Conservation (phyloP, 2,113 vertebrate genomes). For the Solea solea region DNA sequence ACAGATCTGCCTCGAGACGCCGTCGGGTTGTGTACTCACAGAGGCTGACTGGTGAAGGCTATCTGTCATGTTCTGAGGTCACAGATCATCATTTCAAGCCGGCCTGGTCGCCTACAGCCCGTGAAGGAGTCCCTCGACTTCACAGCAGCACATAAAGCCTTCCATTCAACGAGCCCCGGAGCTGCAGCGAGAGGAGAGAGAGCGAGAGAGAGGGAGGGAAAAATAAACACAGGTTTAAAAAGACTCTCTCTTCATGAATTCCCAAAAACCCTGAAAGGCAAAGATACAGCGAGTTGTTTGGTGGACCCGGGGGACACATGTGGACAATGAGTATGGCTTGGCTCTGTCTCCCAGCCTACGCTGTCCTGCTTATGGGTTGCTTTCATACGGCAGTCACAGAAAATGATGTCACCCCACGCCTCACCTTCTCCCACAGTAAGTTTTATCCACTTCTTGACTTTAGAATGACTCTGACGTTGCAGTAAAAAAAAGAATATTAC, state of each 20-base stretch:
- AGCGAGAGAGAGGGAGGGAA: constrained; percentile 1
- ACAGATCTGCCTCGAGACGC: constrained; percentile 53
- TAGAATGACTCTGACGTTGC: background rate
- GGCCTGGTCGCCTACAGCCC: constrained; percentile 25
- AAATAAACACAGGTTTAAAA: constrained; percentile 40
- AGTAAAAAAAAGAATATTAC: background rate
- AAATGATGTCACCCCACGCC: constrained; percentile 80
- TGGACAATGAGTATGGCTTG: constrained; percentile 65
- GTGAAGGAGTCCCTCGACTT: constrained; percentile 21
- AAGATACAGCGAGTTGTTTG: constrained; percentile 58
- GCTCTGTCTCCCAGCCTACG: constrained; percentile 57
- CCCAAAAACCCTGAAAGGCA: constrained; percentile 67
- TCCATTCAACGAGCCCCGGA: constrained; percentile 39
- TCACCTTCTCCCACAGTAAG: constrained; percentile 83
- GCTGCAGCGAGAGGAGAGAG: constrained; percentile 15
- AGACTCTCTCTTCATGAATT: constrained; percentile 68
- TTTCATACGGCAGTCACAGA: constrained; percentile 56
- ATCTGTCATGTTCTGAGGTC: constrained; percentile 53
- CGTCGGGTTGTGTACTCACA: constrained; percentile 27
- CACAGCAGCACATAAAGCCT: constrained; percentile 17
- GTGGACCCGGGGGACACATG: constrained; percentile 50
- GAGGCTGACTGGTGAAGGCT: constrained; percentile 53
- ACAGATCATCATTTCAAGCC: constrained; percentile 46
- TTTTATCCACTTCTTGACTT: constrained; percentile 20
- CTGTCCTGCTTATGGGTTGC: constrained; percentile 57